These are phyloP conservation scores for Drosophila mercatorum DNA, from an alignment of 2,888 invertebrate genomes.

Conservation along the genomic window DNA sequence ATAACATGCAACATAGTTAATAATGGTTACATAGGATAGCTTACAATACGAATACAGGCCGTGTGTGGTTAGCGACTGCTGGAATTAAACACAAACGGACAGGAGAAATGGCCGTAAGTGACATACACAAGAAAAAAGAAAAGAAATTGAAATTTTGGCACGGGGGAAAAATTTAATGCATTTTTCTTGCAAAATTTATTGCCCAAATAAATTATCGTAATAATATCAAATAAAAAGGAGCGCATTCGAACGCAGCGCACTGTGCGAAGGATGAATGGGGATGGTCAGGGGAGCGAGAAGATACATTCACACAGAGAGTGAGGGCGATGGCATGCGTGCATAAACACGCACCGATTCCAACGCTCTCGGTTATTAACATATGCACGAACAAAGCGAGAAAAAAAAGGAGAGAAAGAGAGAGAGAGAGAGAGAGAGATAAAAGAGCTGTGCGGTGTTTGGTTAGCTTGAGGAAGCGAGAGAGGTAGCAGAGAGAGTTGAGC, in stretches of 20 bases:
- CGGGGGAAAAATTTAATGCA: conserved; percentile 77
- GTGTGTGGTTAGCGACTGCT: conserved; percentile 2
- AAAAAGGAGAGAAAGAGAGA: conserved; percentile 18
- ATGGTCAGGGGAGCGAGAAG: background rate
- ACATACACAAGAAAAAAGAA: conserved; percentile 34
- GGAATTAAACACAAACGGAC: conserved; percentile 16
- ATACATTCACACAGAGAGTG: conserved; percentile 4
- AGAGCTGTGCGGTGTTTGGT: conserved; percentile 21
- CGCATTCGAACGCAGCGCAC: conserved; percentile 46
- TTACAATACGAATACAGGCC: conserved; percentile 3
- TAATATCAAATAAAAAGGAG: conserved; percentile 76
- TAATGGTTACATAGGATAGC: conserved; percentile 13
- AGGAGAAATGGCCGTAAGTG: conserved; percentile 26
- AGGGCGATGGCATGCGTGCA: conserved; percentile 42
- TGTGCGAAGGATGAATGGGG: conserved; percentile 1
- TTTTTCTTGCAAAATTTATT: conserved; percentile 82
- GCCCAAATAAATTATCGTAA: conserved; percentile 82
- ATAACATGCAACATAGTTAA: background rate
- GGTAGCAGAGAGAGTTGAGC: conserved; percentile 26
- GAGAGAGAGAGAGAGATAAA: conserved; percentile 20
- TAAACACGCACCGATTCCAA: conserved; percentile 58
- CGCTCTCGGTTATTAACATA: conserved; percentile 77
- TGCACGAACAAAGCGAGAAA: conserved; percentile 46
- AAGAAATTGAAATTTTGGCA: conserved; percentile 69
- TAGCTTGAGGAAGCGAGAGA: conserved; percentile 10